These are phyloP conservation scores for Zonotrichia leucophrys DNA, from an alignment of 2,113 vertebrate species.

Conservation along the genomic window DNA sequence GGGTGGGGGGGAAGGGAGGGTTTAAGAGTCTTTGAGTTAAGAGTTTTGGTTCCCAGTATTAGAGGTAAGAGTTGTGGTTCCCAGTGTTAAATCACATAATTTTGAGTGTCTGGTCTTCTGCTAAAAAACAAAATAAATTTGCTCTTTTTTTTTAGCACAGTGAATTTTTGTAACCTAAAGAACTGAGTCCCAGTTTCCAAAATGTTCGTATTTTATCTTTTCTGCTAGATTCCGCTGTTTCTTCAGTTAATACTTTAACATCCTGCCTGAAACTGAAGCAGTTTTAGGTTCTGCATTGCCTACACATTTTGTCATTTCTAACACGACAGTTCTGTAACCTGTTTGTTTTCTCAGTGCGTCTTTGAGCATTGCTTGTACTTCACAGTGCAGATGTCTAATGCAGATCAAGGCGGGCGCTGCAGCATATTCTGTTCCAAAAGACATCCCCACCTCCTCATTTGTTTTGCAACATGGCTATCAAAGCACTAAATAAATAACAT, in stretches of 20 bases:
- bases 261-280: constrained; percentile 3
- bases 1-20: background rate
- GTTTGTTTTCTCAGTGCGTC: constrained; percentile 54
- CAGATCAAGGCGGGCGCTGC: constrained; percentile 43
- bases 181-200: background rate
- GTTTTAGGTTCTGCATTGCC: constrained; percentile 1
- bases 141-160: background rate
- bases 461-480: constrained; percentile 59
- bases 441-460: constrained; percentile 55
- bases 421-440: constrained; percentile 58
- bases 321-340: constrained; percentile 38
- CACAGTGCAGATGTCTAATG: constrained; percentile 65
- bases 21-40: background rate
- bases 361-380: constrained; percentile 59
- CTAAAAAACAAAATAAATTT: background rate
- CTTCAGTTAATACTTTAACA: constrained; percentile 11
- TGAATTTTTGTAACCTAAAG: background rate
- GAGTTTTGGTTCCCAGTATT: background rate
- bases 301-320: constrained; percentile 33
- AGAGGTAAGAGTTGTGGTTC: background rate
- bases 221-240: background rate
- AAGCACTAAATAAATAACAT: constrained; percentile 45
- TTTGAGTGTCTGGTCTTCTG: background rate
- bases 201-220: background rate
- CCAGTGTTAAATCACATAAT: background rate